These are phyloP conservation scores for Eubasilissa splendida DNA, from an alignment of 2,888 invertebrate genomes.

Conservation along the genomic window DNA sequence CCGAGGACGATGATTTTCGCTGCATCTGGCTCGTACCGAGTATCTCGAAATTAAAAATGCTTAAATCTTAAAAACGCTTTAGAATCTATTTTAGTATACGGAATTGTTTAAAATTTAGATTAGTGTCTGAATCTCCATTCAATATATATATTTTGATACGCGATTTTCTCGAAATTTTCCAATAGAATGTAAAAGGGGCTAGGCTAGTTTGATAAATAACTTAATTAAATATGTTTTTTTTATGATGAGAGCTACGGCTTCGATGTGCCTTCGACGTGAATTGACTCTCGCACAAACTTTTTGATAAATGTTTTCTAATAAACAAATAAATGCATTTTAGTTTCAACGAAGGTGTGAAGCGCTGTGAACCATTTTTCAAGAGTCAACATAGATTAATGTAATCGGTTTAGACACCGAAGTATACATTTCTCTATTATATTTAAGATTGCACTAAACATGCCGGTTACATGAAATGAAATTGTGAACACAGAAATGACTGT, in stretches of 20 bases:
- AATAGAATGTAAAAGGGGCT: conserved; percentile 45
- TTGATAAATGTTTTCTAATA: conserved; percentile 7
- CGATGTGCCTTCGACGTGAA: conserved; percentile 61
- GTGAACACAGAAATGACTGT: conserved; percentile 6
- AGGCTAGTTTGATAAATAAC: conserved; percentile 33
- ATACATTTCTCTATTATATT: too few species aligned
- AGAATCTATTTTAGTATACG: conserved; percentile 57
- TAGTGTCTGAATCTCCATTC: conserved; percentile 37
- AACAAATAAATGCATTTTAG: neutral
- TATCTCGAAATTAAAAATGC: conserved; percentile 43
- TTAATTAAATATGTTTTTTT: neutral
- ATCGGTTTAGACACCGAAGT: too few species aligned
- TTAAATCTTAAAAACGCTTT: conserved; percentile 50
- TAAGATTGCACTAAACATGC: too few species aligned
- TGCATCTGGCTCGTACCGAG: conserved; percentile 17
- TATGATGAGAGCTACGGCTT: conserved; percentile 32
- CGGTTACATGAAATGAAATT: too few species aligned
- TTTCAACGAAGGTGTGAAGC: too few species aligned
- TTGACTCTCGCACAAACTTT: conserved; percentile 38
- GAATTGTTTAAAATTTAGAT: conserved; percentile 48
- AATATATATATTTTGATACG: conserved; percentile 58
- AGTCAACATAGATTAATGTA: too few species aligned
- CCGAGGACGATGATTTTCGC: neutral
- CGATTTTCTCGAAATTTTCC: conserved; percentile 55
- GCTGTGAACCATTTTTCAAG: too few species aligned